Evolutionary conservation across 2,797 vertebrate species (phyloP).

Genomic region (Artibeus jamaicensis): DNA sequence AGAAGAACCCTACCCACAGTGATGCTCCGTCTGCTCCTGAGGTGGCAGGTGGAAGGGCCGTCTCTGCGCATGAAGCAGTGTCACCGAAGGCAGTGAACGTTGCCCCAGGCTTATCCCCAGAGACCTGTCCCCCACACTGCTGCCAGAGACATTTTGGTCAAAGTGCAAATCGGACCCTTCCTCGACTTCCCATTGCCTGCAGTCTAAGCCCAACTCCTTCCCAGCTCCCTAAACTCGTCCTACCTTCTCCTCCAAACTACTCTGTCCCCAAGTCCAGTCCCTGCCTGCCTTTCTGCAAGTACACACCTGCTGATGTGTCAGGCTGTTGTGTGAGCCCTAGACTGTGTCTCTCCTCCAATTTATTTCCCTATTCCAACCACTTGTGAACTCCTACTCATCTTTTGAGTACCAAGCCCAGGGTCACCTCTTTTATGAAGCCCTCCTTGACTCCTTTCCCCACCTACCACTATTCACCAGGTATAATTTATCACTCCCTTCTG

Average conservation of each 20-base stretch:
- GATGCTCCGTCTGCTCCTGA: not conserved
- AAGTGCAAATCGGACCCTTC: not conserved
- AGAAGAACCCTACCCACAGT: not conserved
- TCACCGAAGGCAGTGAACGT: not conserved
- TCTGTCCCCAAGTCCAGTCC: not conserved
- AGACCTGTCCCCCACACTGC: not conserved
- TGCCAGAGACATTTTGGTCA: not conserved
- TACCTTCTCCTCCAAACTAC: not conserved
- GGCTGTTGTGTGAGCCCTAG: not conserved
- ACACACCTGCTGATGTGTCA: no score
- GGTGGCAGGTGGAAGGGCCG: rapidly evolving
- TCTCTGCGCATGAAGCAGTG: not conserved
- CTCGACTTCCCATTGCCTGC: not conserved
- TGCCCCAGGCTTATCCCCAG: not conserved
- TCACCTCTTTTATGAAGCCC: not conserved
- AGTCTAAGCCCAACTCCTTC: not conserved
- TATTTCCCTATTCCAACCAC: not conserved
- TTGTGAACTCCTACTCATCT: not conserved
- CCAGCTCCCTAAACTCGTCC: not conserved
- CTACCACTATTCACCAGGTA: not conserved
- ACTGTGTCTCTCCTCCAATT: not conserved
- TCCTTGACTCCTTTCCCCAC: not conserved
- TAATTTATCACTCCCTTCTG: not conserved
- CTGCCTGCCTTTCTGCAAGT: not conserved
- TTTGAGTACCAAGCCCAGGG: not conserved